phyloP scores from a whole-genome alignment of 2,113 vertebrate species.

The Archocentrus centrarchus region DNA sequence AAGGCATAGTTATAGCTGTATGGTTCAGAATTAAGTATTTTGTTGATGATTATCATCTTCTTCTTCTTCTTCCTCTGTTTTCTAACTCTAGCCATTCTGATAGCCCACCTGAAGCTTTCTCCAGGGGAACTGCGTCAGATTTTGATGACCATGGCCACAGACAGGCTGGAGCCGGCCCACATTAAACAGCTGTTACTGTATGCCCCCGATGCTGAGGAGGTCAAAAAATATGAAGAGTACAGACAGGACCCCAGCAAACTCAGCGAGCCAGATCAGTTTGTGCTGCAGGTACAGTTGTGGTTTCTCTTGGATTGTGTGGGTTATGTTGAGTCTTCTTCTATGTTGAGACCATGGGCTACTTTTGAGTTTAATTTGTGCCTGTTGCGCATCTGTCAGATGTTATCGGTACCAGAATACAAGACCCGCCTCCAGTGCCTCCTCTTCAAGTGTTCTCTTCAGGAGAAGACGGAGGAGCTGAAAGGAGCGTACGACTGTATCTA shows the following conservation, averaged over 20 bases:
- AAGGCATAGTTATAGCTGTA: background rate
- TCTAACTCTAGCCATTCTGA: slow-evolving; percentile 88
- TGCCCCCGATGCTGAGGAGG: slow-evolving; percentile 91
- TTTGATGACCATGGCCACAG: slow-evolving; percentile 90
- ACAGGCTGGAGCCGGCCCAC: slow-evolving; percentile 91
- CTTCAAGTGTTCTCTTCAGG: slow-evolving; percentile 93
- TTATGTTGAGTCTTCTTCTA: background rate
- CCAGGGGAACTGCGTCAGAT: slow-evolving; percentile 89
- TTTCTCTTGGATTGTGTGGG: background rate
- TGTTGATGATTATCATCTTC: background rate
- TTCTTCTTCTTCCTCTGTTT: background rate
- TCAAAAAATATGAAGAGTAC: slow-evolving; percentile 90
- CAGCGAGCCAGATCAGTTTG: slow-evolving; percentile 95
- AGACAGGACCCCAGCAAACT: slow-evolving; percentile 88
- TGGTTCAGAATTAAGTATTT: background rate
- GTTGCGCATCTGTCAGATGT: slow-evolving; percentile 57
- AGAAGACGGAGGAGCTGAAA: slow-evolving; percentile 95
- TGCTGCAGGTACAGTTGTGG: slow-evolving; percentile 86
- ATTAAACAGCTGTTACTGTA: slow-evolving; percentile 96
- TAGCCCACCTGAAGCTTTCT: slow-evolving; percentile 96
- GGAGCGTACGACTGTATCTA: slow-evolving; percentile 90
- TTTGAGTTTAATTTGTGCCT: slow-evolving; percentile 13
- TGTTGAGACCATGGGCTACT: background rate
- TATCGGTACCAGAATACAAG: slow-evolving; percentile 92
- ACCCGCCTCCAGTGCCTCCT: slow-evolving; percentile 92